Base-by-base conservation (phyloP, 2,888 invertebrate genomes). In the Hirtodrosophila cameraria region DNA sequence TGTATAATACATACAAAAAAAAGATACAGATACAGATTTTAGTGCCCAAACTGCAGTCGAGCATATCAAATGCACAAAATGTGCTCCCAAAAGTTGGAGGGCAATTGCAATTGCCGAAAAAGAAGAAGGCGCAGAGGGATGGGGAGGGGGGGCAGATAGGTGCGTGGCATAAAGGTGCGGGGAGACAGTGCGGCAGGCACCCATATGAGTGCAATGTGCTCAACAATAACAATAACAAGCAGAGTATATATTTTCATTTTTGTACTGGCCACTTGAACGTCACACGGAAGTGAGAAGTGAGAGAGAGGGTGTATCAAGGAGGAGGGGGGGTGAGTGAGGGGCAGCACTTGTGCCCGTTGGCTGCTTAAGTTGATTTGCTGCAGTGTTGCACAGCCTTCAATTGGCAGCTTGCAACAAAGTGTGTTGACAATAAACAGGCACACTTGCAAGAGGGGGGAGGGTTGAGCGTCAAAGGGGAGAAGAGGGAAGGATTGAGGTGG, bases 121-220 rank as follows among this genome's bases (percentile, higher is more conserved):
- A 39, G 31, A 36, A 6, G 11, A 2, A 20, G 9, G 12, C 1
- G n/a, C 23, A 43, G 38, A 15, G 15, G 28, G 25, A n/a, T 25
- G 16, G 3, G 18, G 15, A 33, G 25, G 13, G 36, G 16, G 3
- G 16, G 27, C 1, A 2, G 6, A 16, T 33, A 31, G 42, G 9
- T 2, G 18, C 15, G 31, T 41, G 43, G 28, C n/a, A 12, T 6
- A 15, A 9, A 28, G 3, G 39, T 18, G 8, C 4, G 18, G 15
- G 6, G 11, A 5, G 27, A 1, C 3, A 3, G 13, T 15, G 9
- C 6, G 16, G 1, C 16, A 1, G 6, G 45, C 49, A 50, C 27
- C 53, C 60, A 69, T 65, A 39, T 59, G 68, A 45, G 68, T 73
- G 74, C 68, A 73, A 57, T 49, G 53, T 73, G 74, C 57, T 46